Base-by-base conservation (phyloP, 2,113 vertebrate genomes). In the Labeo rohita region DNA sequence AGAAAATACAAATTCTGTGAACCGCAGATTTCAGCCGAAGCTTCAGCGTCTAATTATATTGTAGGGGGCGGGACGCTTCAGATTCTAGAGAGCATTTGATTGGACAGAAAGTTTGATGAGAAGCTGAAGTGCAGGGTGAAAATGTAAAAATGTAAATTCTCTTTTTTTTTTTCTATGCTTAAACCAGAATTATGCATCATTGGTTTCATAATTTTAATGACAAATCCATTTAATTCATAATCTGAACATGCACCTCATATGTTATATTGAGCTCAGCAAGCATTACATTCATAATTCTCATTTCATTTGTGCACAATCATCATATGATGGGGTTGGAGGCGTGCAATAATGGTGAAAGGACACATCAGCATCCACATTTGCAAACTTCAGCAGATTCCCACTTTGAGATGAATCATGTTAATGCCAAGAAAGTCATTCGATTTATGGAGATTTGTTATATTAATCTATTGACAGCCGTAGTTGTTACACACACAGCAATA, bases 401-500 rank as follows among this genome's bases (percentile, higher is more conserved):
- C 4, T 43, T 72, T 21, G 15, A 39, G 50, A 78, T 56, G 50
- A 56, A n/a, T n/a, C 2, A 7, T 28, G 36, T 45, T 61, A 61
- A 4, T n/a, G 36, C 54, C 18, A 80, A 56, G 16, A 78, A 56
- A 36, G 52, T 12, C 8, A 39, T 2, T 8, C 2, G 34, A 78
- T 78, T 59, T 11, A 79, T 13, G 6, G 10, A 43, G 2, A 43
- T 39, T 61, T 8, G 39, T 43, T 43, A 11, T 43, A 34, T 34
- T 10, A 45, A 78, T 56, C 28, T 78, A 43, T 43, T 45, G 50
- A 54, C 50, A 39, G 8, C 12, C 21, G 6, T 61, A 70, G 79
- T 87, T 86, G 91, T 90, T 87, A 89, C 72, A 43, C 74, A 39
- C 16, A 23, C 23, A 87, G 87, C 43, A 59, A 82, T 89, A 86